Conservation (phyloP, 1,140 invertebrate genomes). For the Calycopis cecrops region DNA sequence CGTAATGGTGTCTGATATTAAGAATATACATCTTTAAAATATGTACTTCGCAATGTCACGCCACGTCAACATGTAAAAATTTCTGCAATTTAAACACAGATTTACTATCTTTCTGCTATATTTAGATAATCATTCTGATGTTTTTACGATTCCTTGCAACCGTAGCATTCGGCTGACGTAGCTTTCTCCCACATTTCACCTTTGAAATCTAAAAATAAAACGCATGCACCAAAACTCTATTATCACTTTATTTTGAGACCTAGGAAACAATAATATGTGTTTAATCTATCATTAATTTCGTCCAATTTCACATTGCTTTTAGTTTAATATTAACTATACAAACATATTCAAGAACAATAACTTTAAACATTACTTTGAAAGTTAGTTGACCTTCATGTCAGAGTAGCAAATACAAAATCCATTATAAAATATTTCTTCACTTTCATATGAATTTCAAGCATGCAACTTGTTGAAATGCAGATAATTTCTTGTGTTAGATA, state of each 20-base stretch:
- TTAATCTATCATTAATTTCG: neutral
- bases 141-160: conserved; percentile 6
- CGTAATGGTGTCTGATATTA: neutral
- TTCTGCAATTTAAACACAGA: conserved; percentile 66
- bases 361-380: conserved; percentile 15
- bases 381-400: conserved; percentile 14
- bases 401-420: conserved; percentile 2
- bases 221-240: neutral
- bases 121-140: conserved; percentile 53
- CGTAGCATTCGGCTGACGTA: conserved; percentile 1
- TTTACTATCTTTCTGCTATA: conserved; percentile 69
- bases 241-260: conserved; percentile 6
- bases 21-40: conserved; percentile 27
- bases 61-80: conserved; percentile 73
- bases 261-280: neutral
- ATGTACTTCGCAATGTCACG: conserved; percentile 58
- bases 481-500: neutral
- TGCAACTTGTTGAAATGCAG: neutral
- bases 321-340: conserved; percentile 5
- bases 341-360: conserved; percentile 15
- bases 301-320: neutral
- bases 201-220: conserved; percentile 7
- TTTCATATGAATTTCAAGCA: neutral
- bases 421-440: conserved; percentile 2
- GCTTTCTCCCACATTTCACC: conserved; percentile 8